These are phyloP conservation scores for Agonum fuliginosum DNA, from an alignment of 2,888 invertebrate species.

Conservation along the genomic window DNA sequence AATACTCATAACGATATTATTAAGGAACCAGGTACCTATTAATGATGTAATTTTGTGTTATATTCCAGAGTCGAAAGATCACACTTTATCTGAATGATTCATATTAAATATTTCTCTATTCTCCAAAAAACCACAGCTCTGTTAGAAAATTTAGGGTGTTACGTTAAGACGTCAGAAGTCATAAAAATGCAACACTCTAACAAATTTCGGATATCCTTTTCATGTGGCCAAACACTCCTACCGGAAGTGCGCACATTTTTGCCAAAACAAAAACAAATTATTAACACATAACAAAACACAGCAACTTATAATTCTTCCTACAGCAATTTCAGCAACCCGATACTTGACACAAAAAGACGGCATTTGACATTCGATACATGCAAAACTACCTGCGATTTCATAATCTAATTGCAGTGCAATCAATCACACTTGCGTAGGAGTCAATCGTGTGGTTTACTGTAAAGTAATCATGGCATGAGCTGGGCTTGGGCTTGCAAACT, in stretches of 20 bases:
- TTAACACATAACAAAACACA: constrained; percentile 33
- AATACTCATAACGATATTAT: too few relatives aligned
- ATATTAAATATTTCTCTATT: too few relatives aligned
- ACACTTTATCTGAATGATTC: too few relatives aligned
- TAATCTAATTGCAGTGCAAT: constrained; percentile 56
- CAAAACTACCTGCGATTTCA: constrained; percentile 56
- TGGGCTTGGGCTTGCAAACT: constrained; percentile 20
- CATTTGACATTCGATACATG: constrained; percentile 46
- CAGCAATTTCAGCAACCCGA: constrained; percentile 37
- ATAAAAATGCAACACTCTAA: neutral
- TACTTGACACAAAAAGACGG: constrained; percentile 4
- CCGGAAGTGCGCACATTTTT: constrained; percentile 32
- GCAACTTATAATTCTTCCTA: constrained; percentile 45
- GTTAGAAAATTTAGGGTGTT: neutral
- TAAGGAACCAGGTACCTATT: too few relatives aligned
- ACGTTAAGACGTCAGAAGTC: too few relatives aligned
- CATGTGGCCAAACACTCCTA: neutral
- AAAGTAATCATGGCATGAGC: constrained; percentile 51
- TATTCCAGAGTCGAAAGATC: too few relatives aligned
- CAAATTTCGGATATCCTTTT: neutral
- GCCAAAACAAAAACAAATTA: constrained; percentile 32
- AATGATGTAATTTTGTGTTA: too few relatives aligned
- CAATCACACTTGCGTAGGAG: constrained; percentile 50
- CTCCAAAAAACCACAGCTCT: too few relatives aligned
- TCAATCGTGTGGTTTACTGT: constrained; percentile 55